Percentiles rank a stretch among this genome's conserved stretches.
Conservation (phyloP, 2,113 vertebrate species). For the Galbula dea region DNA sequence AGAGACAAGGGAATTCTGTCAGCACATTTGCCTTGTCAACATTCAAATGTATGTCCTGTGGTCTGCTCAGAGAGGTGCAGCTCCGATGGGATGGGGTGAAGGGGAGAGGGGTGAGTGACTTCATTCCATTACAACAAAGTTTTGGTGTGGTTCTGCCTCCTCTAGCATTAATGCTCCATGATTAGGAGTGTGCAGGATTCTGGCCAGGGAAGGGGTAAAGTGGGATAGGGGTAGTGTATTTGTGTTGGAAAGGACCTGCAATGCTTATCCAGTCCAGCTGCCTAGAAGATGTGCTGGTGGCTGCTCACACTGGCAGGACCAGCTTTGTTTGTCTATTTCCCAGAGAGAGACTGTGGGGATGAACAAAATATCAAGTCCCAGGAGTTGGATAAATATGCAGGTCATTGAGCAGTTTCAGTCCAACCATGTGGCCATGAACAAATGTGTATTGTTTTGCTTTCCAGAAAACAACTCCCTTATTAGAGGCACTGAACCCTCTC, state of each 20-base stretch:
- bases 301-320: neutral
- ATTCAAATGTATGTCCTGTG: neutral
- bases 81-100: neutral
- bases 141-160: neutral
- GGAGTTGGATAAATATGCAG: neutral
- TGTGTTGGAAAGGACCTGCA: neutral
- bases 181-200: neutral
- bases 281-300: fast-evolving
- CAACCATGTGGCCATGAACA: neutral
- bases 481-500: neutral
- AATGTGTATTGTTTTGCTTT: neutral
- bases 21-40: constrained; percentile 45
- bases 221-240: neutral
- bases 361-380: neutral
- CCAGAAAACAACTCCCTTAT: neutral
- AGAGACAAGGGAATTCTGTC: neutral
- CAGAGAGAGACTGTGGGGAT: fast-evolving
- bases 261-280: fast-evolving
- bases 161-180: fast-evolving
- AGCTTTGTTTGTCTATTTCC: neutral
- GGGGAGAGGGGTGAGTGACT: neutral
- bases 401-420: fast-evolving
- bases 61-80: neutral
- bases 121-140: neutral
- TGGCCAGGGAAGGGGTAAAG: neutral